Evolutionary conservation across 2,888 invertebrate genomes (phyloP).

Genomic region (Patella caerulea): DNA sequence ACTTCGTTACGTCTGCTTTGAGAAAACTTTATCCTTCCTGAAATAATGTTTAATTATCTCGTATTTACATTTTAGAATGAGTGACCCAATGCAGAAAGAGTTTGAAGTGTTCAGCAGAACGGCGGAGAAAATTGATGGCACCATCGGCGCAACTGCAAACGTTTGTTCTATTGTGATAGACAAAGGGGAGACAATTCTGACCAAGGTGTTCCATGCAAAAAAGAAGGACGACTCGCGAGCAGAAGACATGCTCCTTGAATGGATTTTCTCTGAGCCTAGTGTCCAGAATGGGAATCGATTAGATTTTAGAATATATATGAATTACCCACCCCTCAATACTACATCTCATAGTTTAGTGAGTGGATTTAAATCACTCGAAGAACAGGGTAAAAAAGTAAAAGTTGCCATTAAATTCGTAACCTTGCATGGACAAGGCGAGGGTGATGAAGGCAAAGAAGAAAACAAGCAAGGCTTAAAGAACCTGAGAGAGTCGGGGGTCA

Average conservation of each 20-base stretch:
- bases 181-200: conserved; percentile 27
- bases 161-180: conserved; percentile 29
- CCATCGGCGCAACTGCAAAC: conserved; percentile 22
- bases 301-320: conserved; percentile 26
- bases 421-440: conserved; percentile 21
- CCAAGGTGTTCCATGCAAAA: conserved; percentile 24
- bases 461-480: conserved; percentile 24
- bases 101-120: conserved; percentile 32
- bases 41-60: too few species aligned
- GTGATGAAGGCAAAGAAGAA: conserved; percentile 29
- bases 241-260: conserved; percentile 30
- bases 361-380: conserved; percentile 21
- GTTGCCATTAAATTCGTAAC: conserved; percentile 26
- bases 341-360: conserved; percentile 25
- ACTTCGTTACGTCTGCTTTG: too few species aligned
- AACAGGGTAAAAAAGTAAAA: conserved; percentile 22
- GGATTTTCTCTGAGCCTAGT: conserved; percentile 25
- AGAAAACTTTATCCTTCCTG: too few species aligned
- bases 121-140: conserved; percentile 4
- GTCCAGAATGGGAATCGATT: conserved; percentile 24
- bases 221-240: conserved; percentile 18
- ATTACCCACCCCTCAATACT: conserved; percentile 29
- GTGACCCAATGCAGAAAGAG: conserved; percentile 24
- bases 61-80: not conserved
- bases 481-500: conserved; percentile 21